Base-by-base conservation (phyloP, 2,113 vertebrate genomes). In the Serilophus lunatus region DNA sequence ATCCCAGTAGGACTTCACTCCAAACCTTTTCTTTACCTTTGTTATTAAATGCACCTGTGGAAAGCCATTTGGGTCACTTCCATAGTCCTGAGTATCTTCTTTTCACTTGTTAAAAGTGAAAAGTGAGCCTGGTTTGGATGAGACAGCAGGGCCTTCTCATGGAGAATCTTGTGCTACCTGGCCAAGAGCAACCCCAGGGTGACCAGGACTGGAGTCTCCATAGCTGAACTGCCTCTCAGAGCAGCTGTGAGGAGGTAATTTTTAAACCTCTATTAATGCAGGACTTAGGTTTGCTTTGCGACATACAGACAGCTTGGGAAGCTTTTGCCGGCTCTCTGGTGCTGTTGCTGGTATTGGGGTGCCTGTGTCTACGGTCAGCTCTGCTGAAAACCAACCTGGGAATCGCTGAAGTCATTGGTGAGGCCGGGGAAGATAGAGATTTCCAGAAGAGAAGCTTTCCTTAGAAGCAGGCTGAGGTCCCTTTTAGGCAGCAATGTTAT, bases 91-190 rank as follows among this genome's bases (percentile, higher is more conserved):
- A 68, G 18, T 25, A 69, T 24, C 29, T 36, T 20, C 17, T 9
- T 19, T 57, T 12, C 10, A 69, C 4, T 13, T 59, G 63, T 64
- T 44, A 56, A 88, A 12, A 76, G 61, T 18, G 13, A 66, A 56
- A 82, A 76, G 56, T 6, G 26, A 69, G 28, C 5, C 2, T 23
- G 20, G 9, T 36, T 75, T 75, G 50, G 29, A 18, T 61, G 19
- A 31, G 4, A 33, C 0, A 59, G 14, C 1, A 28, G 35, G 4
- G 14, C 35, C 2, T 87, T 1, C 1, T 54, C 3, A 3, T 17
- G 16, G 13, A 18, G 10, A 9, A 6, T 8, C 4, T 42, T 3
- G 24, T 19, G 14, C 17, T 31, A 4, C 2, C 2, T 12, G 33
- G 3, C 4, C 2, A 36, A 44, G 24, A 69, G 8, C 15, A 49